Conservation (phyloP, 2,113 vertebrate species). For the Tragelaphus buxtoni region DNA sequence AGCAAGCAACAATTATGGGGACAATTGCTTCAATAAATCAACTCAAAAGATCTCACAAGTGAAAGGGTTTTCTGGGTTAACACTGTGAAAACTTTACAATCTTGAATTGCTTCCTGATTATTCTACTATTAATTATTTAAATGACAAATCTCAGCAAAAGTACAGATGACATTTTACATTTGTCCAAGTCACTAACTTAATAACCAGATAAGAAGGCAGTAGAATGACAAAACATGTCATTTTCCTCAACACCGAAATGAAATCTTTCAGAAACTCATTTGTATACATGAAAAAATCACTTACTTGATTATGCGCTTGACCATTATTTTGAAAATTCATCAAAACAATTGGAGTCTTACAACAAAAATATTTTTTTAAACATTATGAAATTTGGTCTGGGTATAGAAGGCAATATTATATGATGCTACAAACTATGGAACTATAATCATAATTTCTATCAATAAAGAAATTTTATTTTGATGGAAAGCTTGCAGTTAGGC, state of each 20-base stretch:
- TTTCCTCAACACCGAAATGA: not conserved
- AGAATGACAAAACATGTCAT: not conserved
- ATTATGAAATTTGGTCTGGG: not conserved
- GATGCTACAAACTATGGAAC: not conserved
- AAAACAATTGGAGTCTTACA: not conserved
- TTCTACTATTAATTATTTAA: constrained; percentile 43
- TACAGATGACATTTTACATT: constrained; percentile 31
- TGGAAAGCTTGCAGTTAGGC: not conserved
- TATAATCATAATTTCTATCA: not conserved
- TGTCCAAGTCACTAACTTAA: constrained; percentile 29
- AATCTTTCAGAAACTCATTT: constrained; percentile 8
- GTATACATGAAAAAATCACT: not conserved
- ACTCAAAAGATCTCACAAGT: constrained; percentile 43
- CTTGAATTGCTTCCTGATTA: constrained; percentile 29
- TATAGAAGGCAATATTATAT: not conserved
- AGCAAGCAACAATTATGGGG: constrained; percentile 42
- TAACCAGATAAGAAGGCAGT: constrained; percentile 22
- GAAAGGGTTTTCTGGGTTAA: constrained; percentile 37
- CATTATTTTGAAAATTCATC: constrained; percentile 26
- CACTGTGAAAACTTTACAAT: constrained; percentile 18
- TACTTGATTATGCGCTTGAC: not conserved
- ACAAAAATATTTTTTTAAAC: constrained; percentile 13
- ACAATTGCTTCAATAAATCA: constrained; percentile 43
- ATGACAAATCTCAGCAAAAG: constrained; percentile 27
- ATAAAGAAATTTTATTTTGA: not conserved